A percentile compares a stretch with the other conserved stretches of the same genome.
Conservation (phyloP, 2,888 invertebrate species). For the Lasioglossum vierecki region DNA sequence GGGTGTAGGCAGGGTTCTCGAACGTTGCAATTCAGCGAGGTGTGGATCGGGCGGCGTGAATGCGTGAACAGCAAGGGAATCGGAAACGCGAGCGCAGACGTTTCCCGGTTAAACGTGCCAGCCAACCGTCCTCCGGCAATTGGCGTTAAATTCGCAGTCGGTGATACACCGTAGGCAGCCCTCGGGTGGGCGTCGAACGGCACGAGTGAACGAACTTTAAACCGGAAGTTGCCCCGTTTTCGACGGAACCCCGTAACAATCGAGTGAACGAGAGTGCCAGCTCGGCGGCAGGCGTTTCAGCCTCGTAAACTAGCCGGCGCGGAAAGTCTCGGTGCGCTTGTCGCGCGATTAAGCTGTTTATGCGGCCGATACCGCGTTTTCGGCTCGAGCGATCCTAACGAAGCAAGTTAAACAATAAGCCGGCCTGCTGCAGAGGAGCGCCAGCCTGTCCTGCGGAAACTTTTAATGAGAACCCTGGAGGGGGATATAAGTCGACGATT, state of each 20-base stretch:
- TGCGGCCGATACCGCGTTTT: conserved; percentile 58
- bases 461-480: conserved; percentile 63
- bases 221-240: conserved; percentile 54
- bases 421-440: conserved; percentile 23
- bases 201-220: conserved; percentile 34
- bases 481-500: neutral
- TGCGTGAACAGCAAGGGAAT: neutral
- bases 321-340: conserved; percentile 53
- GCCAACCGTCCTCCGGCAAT: conserved; percentile 6
- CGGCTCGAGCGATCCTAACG: conserved; percentile 54
- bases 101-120: conserved; percentile 16
- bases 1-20: neutral
- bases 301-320: conserved; percentile 50
- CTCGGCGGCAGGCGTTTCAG: neutral
- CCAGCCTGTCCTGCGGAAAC: conserved; percentile 46
- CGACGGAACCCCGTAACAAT: conserved; percentile 11
- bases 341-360: conserved; percentile 68
- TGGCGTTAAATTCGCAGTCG: conserved; percentile 20
- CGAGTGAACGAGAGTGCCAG: conserved; percentile 15
- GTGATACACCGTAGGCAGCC: conserved; percentile 3
- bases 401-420: conserved; percentile 61
- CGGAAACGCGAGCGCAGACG: conserved; percentile 6
- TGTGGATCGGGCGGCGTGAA: neutral
- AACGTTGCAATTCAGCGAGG: neutral
- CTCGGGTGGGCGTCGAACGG: neutral